Conservation (phyloP, 2,888 invertebrate genomes). For the Pandemis cinnamomeana region DNA sequence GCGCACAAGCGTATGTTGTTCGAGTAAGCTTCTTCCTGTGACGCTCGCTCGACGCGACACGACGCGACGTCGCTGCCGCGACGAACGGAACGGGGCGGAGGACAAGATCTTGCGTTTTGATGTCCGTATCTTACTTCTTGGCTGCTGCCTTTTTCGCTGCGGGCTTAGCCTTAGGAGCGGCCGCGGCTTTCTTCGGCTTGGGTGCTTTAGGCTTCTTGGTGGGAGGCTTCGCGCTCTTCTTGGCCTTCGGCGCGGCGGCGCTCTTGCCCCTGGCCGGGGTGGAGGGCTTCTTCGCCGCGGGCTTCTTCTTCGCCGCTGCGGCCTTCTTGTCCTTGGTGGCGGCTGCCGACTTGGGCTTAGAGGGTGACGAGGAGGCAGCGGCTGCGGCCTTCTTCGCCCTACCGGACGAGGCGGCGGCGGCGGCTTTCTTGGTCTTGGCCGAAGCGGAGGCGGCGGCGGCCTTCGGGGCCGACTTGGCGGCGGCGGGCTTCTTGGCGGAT, state of each 20-base stretch:
- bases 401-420: no score
- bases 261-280: conserved; percentile 48
- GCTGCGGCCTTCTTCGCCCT: no score
- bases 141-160: conserved; percentile 46
- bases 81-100: neutral
- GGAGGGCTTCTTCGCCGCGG: no score
- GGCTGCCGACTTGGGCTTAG: no score
- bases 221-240: conserved; percentile 62
- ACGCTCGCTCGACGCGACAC: neutral
- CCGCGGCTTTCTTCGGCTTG: conserved; percentile 62
- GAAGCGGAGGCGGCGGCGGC: no score
- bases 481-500: no score
- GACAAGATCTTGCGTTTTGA: neutral
- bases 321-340: no score
- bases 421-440: no score
- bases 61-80: neutral
- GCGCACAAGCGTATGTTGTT: conserved; percentile 18
- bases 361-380: no score
- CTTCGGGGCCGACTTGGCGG: no score
- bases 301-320: no score
- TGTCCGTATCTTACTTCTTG: conserved; percentile 20
- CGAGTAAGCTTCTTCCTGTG: conserved; percentile 3
- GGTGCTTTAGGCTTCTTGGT: conserved; percentile 68
- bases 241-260: conserved; percentile 57
- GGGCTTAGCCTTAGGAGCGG: conserved; percentile 49